These are phyloP conservation scores for Hycleus phaleratus DNA, from an alignment of 1,140 invertebrate genomes.

Conservation along the genomic window DNA sequence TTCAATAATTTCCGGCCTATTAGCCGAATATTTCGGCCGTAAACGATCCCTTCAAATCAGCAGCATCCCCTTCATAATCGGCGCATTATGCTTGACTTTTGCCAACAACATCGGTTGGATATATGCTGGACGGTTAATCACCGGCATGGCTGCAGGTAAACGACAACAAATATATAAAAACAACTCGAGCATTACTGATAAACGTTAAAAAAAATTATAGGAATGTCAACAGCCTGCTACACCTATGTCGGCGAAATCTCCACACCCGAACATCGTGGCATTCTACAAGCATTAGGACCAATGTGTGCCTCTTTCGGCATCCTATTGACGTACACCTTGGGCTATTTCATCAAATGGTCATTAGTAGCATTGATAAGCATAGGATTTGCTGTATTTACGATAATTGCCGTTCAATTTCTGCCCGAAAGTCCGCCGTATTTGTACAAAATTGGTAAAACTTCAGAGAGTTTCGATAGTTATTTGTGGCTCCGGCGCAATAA, in stretches of 20 bases:
- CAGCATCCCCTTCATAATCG: conserved; percentile 62
- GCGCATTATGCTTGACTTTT: conserved; percentile 66
- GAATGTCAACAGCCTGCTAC: conserved; percentile 52
- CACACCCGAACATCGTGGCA: conserved; percentile 46
- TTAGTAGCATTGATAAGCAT: conserved; percentile 54
- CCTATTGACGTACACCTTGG: conserved; percentile 55
- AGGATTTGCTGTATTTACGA: conserved; percentile 49
- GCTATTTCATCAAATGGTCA: conserved; percentile 55
- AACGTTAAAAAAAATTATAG: conserved; percentile 36
- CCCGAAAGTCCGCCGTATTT: conserved; percentile 64
- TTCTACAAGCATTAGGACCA: conserved; percentile 53
- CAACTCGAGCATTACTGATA: neutral
- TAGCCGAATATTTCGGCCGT: conserved; percentile 62
- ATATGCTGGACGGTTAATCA: conserved; percentile 63
- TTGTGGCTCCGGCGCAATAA: conserved; percentile 51
- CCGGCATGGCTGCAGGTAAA: conserved; percentile 61
- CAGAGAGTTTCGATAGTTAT: conserved; percentile 48
- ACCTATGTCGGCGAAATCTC: conserved; percentile 57
- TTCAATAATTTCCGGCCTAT: conserved; percentile 57
- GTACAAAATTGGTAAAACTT: conserved; percentile 46
- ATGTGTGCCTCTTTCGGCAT: conserved; percentile 58
- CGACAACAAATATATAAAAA: neutral
- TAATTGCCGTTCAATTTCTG: conserved; percentile 55
- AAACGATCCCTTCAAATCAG: conserved; percentile 62
- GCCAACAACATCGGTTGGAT: conserved; percentile 51